A percentile compares a stretch with the other conserved stretches of the same genome.
These are phyloP conservation scores for Meloidogyne exigua DNA, from an alignment of 1,140 invertebrate genomes.

Conservation along the genomic window DNA sequence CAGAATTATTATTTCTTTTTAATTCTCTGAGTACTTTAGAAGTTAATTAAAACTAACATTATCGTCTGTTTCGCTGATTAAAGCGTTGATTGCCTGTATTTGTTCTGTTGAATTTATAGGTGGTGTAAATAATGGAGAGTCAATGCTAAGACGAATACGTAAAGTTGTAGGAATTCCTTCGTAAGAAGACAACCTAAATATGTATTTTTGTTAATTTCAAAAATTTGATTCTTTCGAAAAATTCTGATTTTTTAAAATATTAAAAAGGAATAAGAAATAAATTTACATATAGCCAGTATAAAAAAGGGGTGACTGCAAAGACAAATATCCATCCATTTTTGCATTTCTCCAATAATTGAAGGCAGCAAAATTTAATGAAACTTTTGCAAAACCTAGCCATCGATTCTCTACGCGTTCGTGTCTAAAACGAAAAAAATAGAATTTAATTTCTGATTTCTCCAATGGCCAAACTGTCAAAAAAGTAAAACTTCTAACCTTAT, in stretches of 20 bases:
- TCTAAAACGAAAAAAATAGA: neutral
- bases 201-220: too few species aligned
- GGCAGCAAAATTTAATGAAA: conserved; percentile 41
- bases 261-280: conserved; percentile 10
- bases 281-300: conserved; percentile 44
- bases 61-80: too few species aligned
- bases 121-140: too few species aligned
- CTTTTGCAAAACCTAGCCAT: conserved; percentile 29
- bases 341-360: conserved; percentile 14
- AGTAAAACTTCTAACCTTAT: conserved; percentile 25
- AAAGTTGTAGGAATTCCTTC: neutral
- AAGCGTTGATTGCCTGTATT: too few species aligned
- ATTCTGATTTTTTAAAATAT: too few species aligned
- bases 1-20: too few species aligned
- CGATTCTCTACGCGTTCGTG: conserved; percentile 36
- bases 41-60: too few species aligned
- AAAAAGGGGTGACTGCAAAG: conserved; percentile 36
- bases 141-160: neutral
- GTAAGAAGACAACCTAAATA: neutral
- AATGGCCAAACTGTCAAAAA: too few species aligned
- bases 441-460: neutral
- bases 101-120: too few species aligned
- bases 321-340: conserved; percentile 46
- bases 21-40: too few species aligned
- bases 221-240: too few species aligned